A percentile compares a stretch with the other conserved stretches of the same genome.
Conservation (phyloP, 2,888 invertebrate species). For the Steinernema carpocapsae region DNA sequence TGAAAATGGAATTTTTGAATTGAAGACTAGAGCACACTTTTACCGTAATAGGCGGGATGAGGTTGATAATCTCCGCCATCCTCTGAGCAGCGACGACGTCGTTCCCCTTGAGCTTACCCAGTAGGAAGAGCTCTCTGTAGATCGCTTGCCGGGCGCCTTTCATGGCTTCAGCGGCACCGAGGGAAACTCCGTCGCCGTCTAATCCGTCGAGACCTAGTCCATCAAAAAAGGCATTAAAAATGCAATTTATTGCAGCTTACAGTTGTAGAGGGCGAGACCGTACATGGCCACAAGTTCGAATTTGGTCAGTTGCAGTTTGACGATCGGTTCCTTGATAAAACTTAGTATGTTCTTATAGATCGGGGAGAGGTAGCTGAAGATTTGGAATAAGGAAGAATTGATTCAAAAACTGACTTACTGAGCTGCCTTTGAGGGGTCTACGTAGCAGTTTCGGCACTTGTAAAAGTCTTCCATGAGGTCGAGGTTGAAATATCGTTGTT, state of each 20-base stretch:
- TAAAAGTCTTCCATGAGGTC: slow-evolving; percentile 44
- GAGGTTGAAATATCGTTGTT: slow-evolving; percentile 36
- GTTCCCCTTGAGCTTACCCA: slow-evolving; percentile 8
- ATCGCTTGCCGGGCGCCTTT: background rate
- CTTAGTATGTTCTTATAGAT: background rate
- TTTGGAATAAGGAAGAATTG: background rate
- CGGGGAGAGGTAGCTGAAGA: slow-evolving; percentile 1
- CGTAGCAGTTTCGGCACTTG: slow-evolving; percentile 44
- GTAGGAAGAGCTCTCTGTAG: slow-evolving; percentile 11
- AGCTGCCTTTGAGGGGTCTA: slow-evolving; percentile 43
- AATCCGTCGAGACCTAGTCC: background rate
- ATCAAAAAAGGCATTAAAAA: background rate
- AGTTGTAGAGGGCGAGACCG: background rate
- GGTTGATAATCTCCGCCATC: slow-evolving; percentile 5
- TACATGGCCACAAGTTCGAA: background rate
- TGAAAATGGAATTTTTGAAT: background rate
- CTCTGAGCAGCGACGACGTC: background rate
- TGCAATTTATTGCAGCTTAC: too few relatives aligned
- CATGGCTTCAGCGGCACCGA: background rate
- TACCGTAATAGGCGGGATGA: background rate
- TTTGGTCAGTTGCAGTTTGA: slow-evolving; percentile 7
- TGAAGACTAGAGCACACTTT: background rate
- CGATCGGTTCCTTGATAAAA: slow-evolving; percentile 3
- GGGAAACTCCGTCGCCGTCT: slow-evolving; percentile 19
- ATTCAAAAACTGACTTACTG: slow-evolving; percentile 37